Evolutionary conservation across 2,113 vertebrate genomes (phyloP), one percentile per base, ranked within the genome.

Genomic region (Cavia aperea): DNA sequence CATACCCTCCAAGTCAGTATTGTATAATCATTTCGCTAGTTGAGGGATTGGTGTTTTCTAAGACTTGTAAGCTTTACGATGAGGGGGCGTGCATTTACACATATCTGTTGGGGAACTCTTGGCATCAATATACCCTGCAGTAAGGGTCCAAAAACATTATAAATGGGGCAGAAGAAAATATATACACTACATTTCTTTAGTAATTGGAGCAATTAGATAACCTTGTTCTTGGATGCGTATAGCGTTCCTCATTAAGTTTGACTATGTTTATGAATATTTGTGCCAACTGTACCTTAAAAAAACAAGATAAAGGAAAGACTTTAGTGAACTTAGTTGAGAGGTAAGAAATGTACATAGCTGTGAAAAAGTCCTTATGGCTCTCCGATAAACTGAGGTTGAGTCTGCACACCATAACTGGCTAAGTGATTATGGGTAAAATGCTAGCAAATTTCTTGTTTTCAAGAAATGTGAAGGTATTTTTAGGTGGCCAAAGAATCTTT

Each of bases 191-290:
- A 72, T 93, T 94, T 97, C 4, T 94, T 96, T 94, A 95, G 75
- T 84, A 92, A 31, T 95, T 95, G 95, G 93, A 95, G 95, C 88
- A 94, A 96, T 94, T 97, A 79, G 91, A 93, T 95, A 92, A 93
- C 90, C 94, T 95, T 75, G 73, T 95, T 95, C 95, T 96, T 96
- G 96, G 97, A 95, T 85, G 89, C 85, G 91, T 92, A 75, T 15
- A 96, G 54, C 72, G 82, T 95, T 95, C 83, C 94, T 97, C 96
- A 95, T 96, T 97, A 96, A 96, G 95, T 96, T 73, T 84, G 90
- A 94, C 89, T 96, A 78, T 79, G 92, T 87, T 93, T 96, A 93
- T 86, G 95, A 95, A 96, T 31, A 88, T 95, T 96, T 94, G 88
- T 97, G 95, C 96, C 96, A 97, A 96, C 95, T 93, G 36, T 90